phyloP scores from a whole-genome alignment of 2,797 vertebrate genomes.

The Clarias laeviceps region DNA sequence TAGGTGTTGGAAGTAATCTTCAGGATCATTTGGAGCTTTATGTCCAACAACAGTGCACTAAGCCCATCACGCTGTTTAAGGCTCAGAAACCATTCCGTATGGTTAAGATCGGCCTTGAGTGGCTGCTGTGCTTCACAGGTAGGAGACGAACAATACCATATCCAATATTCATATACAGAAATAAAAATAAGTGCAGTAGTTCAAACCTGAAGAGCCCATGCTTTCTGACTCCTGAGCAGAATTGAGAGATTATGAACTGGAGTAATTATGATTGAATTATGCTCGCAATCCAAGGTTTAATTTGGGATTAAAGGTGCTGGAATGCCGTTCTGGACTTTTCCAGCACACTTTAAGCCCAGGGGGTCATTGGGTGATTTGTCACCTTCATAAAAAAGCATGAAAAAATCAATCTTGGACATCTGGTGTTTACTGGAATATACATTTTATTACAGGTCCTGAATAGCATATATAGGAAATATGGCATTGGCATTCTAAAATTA shows the following conservation, averaged over 20 bases:
- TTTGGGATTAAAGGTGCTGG: too few species aligned
- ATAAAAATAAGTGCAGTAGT: not conserved
- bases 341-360: too few species aligned
- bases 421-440: not conserved
- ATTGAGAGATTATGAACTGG: not conserved
- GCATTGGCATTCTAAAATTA: not conserved
- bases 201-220: not conserved
- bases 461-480: not conserved
- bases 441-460: not conserved
- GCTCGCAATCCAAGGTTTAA: too few species aligned
- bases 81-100: slow-evolving; percentile 88
- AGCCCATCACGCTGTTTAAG: slow-evolving; percentile 86
- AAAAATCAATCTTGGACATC: not conserved
- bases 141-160: slow-evolving; percentile 38
- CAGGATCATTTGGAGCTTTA: slow-evolving; percentile 97
- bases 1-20: slow-evolving; percentile 94
- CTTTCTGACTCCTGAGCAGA: not conserved
- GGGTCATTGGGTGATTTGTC: not conserved
- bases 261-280: not conserved
- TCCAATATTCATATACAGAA: not conserved
- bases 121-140: slow-evolving; percentile 89
- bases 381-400: not conserved
- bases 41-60: slow-evolving; percentile 88
- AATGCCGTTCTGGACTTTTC: too few species aligned
- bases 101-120: slow-evolving; percentile 89